Evolutionary conservation across 2,113 vertebrate genomes (phyloP), one percentile per base, ranked within the genome.

Genomic region (Hymenochirus boettgeri): DNA sequence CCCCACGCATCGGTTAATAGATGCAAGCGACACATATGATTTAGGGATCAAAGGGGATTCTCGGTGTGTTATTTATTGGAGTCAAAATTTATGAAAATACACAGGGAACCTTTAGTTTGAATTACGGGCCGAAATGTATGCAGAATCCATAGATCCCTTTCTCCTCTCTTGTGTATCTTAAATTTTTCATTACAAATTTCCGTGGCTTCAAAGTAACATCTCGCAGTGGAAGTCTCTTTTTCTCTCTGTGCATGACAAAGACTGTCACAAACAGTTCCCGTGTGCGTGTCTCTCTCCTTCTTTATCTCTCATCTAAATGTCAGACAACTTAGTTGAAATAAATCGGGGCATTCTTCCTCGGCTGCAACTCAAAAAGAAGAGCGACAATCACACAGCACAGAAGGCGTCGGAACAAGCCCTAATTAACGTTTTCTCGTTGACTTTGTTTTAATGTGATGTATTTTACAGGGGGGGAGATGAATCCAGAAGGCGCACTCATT

Each of bases 181-280:
- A 92, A 95, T 95, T 96, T 97, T 95, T 96, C 88, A 94, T 95
- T 89, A 92, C 90, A 94, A 84, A 94, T 95, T 93, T 95, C 89
- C 85, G 86, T 82, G 81, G 87, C 92, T 95, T 96, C 92, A 96
- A 96, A 95, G 91, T 90, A 80, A 76, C 85, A 85, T 90, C 85
- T 89, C 87, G 76, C 84, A 91, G 89, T 83, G 1, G 88, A 89
- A 71, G 80, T 80, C 76, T 79, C 91, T 92, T 93, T n/a, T 92
- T 92, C 91, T 86, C 92, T 83, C 82, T 86, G 85, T 82, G 85
- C 86, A 89, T 92, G 92, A 93, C 92, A 94, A 94, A 95, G 89
- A 92, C 87, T 92, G 89, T 92, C 89, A 91, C 86, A 93, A 91
- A 89, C 79, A 80, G 82, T 90, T 88, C 86, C 86, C 83, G 87